phyloP scores from a whole-genome alignment of 2,113 vertebrate genomes.

The Drymodes brunneopygia region DNA sequence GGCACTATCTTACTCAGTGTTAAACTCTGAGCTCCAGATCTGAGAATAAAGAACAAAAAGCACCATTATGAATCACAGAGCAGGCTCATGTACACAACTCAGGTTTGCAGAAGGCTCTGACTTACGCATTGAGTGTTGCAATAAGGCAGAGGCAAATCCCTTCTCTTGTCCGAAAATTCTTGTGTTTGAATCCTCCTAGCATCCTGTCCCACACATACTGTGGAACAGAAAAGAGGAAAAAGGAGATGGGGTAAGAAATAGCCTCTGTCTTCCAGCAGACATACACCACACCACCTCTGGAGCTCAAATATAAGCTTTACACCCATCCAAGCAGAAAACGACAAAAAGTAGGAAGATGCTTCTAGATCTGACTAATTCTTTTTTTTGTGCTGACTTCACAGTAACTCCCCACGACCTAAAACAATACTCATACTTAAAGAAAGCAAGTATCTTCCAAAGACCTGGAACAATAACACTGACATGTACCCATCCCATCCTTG shows the following conservation, averaged over 20 bases:
- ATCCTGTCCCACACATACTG: constrained; percentile 97
- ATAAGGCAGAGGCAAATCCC: constrained; percentile 97
- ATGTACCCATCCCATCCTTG: not conserved
- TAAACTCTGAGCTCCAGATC: constrained; percentile 94
- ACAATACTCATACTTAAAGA: not conserved
- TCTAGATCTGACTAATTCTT: not conserved
- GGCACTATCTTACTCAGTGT: constrained; percentile 98
- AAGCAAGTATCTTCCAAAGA: not conserved
- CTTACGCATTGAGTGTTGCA: constrained; percentile 91
- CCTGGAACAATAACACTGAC: not conserved
- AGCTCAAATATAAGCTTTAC: not conserved
- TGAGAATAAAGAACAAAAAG: constrained; percentile 64
- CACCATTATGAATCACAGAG: not conserved
- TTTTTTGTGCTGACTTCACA: not conserved
- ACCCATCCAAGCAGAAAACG: not conserved
- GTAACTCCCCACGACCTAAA: not conserved
- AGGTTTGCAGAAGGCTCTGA: not conserved
- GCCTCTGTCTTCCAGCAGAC: not conserved
- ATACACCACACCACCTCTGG: not conserved
- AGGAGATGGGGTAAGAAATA: not conserved
- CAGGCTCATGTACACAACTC: not conserved
- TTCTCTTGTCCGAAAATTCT: constrained; percentile 97
- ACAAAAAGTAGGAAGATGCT: not conserved
- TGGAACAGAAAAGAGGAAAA: not conserved
- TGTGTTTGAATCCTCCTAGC: constrained; percentile 98